Evolutionary conservation across 2,113 vertebrate species (phyloP).

Genomic region (Phocoena sinus): DNA sequence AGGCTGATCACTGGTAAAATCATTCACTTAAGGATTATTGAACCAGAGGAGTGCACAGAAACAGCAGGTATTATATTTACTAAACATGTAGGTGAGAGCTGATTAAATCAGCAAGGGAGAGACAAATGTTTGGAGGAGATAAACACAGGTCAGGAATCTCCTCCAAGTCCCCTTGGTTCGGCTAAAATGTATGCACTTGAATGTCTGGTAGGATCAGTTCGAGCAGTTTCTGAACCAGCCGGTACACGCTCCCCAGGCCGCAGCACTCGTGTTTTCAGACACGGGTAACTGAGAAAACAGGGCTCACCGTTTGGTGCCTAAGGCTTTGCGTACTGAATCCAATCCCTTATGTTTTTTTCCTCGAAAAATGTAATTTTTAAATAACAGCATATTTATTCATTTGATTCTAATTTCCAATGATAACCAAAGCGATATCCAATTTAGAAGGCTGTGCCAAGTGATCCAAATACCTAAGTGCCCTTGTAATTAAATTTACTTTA

Average conservation of each 20-base stretch:
- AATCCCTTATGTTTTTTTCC: not conserved
- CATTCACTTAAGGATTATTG: not conserved
- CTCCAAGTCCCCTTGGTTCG: fast-evolving
- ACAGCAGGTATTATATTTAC: not conserved
- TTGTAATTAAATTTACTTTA: constrained; percentile 22
- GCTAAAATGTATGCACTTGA: fast-evolving
- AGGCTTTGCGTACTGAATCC: not conserved
- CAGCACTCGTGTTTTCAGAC: fast-evolving
- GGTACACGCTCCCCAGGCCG: fast-evolving
- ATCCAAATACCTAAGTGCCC: not conserved
- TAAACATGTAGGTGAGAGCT: not conserved
- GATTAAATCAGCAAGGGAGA: no score
- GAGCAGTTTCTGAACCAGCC: fast-evolving
- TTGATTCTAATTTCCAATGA: not conserved
- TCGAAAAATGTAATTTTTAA: not conserved
- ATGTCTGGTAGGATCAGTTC: fast-evolving
- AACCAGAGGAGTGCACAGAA: not conserved
- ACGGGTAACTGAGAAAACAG: no score
- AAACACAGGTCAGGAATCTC: not conserved
- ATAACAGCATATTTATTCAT: not conserved
- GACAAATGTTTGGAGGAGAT: not conserved
- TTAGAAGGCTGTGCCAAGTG: not conserved
- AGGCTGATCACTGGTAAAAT: not conserved
- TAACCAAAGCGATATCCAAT: not conserved
- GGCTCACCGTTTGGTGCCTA: not conserved